Percentiles rank a stretch among this genome's conserved stretches.
These are phyloP conservation scores for Belonocnema kinseyi DNA, from an alignment of 1,140 invertebrate genomes.

Conservation along the genomic window DNA sequence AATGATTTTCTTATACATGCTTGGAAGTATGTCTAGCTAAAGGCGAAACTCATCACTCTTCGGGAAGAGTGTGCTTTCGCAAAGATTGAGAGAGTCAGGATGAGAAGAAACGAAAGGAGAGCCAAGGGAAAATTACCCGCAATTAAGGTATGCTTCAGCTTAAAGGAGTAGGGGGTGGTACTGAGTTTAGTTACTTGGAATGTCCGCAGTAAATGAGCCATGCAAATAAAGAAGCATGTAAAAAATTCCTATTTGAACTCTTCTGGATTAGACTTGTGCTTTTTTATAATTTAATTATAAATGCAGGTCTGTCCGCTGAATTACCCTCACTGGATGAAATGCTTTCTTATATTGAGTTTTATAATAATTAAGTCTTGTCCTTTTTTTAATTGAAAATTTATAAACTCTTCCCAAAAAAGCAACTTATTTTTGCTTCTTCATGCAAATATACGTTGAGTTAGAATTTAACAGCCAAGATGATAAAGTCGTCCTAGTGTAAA, in stretches of 20 bases:
- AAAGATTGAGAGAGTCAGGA: background rate
- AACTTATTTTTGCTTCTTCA: no score
- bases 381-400: no score
- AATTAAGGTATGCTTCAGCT: slow-evolving; percentile 46
- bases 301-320: background rate
- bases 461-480: no score
- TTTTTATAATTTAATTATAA: background rate
- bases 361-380: background rate
- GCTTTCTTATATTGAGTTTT: background rate
- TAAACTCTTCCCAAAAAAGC: no score
- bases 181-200: slow-evolving; percentile 23
- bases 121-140: slow-evolving; percentile 48
- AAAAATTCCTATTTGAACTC: background rate
- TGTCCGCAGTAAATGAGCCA: slow-evolving; percentile 11
- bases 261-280: background rate
- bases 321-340: background rate
- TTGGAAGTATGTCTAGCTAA: background rate
- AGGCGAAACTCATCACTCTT: slow-evolving; percentile 19
- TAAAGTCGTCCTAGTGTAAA: no score
- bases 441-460: no score
- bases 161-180: slow-evolving; percentile 29
- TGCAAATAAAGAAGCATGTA: slow-evolving; percentile 22
- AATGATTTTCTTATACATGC: background rate
- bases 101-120: background rate
- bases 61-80: background rate